Percentiles rank a stretch among this genome's conserved stretches.
These are phyloP conservation scores for Doryteuthis pealeii DNA, from an alignment of 1,140 invertebrate genomes.

Conservation along the genomic window DNA sequence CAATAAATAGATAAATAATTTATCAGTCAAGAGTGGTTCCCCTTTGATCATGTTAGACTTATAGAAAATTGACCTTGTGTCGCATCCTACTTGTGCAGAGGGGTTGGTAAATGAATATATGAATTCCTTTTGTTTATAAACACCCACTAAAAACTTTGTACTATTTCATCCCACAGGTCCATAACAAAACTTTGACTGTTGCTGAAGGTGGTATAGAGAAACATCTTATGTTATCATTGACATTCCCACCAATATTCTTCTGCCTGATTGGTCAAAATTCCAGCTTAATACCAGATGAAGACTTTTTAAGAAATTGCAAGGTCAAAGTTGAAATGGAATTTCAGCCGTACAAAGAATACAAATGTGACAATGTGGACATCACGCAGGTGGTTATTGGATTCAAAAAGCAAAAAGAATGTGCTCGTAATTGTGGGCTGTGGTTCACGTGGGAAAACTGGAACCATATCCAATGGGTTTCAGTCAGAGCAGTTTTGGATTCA, in stretches of 20 bases:
- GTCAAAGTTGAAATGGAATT: background rate
- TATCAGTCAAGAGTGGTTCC: no score
- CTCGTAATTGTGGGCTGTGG: conserved; percentile 21
- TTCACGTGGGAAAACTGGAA: conserved; percentile 34
- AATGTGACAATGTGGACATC: background rate
- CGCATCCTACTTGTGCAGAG: no score
- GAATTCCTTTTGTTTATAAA: no score
- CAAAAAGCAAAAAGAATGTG: no score
- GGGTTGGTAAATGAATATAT: no score
- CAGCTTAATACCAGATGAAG: no score
- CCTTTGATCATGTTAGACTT: no score
- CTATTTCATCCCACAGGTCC: no score
- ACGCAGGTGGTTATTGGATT: background rate
- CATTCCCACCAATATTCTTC: conserved; percentile 11
- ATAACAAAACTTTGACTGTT: conserved; percentile 1
- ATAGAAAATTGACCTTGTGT: no score
- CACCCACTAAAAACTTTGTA: no score
- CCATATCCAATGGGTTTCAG: conserved; percentile 17
- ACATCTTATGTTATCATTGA: background rate
- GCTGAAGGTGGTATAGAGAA: background rate
- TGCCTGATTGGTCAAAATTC: background rate
- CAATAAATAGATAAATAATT: no score
- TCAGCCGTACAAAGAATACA: background rate
- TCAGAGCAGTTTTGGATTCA: conserved; percentile 33
- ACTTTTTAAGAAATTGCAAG: background rate